Evolutionary conservation across 1,140 invertebrate genomes (phyloP).

Genomic region (Drosophila arizonae): DNA sequence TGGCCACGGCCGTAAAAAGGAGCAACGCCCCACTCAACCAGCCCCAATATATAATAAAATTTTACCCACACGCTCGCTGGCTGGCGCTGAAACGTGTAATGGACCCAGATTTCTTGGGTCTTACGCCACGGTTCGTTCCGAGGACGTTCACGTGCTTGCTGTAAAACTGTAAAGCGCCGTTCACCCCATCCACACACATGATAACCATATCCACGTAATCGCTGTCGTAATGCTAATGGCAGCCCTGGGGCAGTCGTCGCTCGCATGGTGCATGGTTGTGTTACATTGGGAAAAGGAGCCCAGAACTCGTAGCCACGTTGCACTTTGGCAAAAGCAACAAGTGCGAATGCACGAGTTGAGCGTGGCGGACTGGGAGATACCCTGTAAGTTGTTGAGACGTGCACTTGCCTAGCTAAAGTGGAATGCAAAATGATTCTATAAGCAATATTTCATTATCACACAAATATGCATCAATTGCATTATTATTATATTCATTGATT

Average conservation of each 20-base stretch:
- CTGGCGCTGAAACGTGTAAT: constrained; percentile 16
- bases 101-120: not conserved
- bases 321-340: constrained; percentile 53
- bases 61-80: not conserved
- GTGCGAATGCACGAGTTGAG: not conserved
- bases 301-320: constrained; percentile 78
- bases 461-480: not conserved
- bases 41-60: not conserved
- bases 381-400: not conserved
- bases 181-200: constrained; percentile 11
- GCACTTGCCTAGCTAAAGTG: not conserved
- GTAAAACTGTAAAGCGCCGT: constrained; percentile 37
- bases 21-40: not conserved
- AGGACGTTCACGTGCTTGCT: constrained; percentile 23
- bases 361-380: not conserved
- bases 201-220: constrained; percentile 47
- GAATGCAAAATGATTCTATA: too few relatives aligned
- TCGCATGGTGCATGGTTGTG: constrained; percentile 82
- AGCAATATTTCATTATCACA: too few relatives aligned
- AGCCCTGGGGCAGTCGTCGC: constrained; percentile 69
- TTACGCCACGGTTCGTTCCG: not conserved
- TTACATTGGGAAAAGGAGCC: constrained; percentile 82
- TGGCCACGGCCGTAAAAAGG: constrained; percentile 28
- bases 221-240: constrained; percentile 63
- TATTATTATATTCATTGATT: too few relatives aligned